Percentiles rank a stretch among this genome's conserved stretches.
These are phyloP conservation scores for Tinea pellionella DNA, from an alignment of 2,888 invertebrate species.

Conservation along the genomic window DNA sequence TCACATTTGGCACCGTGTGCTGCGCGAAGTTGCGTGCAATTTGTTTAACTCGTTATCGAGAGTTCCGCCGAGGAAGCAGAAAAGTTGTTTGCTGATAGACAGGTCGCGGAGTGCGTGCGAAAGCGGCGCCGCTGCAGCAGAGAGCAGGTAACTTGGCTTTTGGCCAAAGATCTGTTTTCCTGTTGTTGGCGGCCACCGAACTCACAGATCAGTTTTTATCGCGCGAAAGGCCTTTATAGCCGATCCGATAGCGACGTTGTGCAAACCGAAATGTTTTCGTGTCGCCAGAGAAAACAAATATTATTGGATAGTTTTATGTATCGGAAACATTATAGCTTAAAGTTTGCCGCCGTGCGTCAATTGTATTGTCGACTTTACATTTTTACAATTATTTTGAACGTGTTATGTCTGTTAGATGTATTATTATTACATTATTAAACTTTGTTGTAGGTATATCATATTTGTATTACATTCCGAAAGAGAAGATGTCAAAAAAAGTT, in stretches of 20 bases:
- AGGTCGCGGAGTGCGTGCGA: conserved; percentile 25
- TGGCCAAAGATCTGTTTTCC: conserved; percentile 66
- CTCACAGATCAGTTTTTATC: conserved; percentile 71
- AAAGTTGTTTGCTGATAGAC: conserved; percentile 7
- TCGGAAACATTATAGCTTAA: conserved; percentile 65
- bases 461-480: neutral
- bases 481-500: neutral
- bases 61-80: conserved; percentile 29
- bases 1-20: conserved; percentile 57
- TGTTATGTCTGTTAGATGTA: too few relatives aligned
- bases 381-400: neutral
- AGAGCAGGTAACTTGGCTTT: conserved; percentile 56
- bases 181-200: conserved; percentile 55
- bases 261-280: conserved; percentile 51
- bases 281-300: conserved; percentile 59
- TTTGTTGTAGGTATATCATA: too few relatives aligned
- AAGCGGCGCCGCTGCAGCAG: conserved; percentile 27
- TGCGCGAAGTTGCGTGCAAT: conserved; percentile 55
- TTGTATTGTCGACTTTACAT: neutral
- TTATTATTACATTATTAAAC: too few relatives aligned
- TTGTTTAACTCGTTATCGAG: conserved; percentile 60
- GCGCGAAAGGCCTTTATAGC: conserved; percentile 68
- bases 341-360: conserved; percentile 36
- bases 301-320: conserved; percentile 65
- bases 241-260: conserved; percentile 52